Evolutionary conservation across 1,140 invertebrate species (phyloP), one percentile per base, ranked within the genome.

Genomic region (Pseudobourletiella spinata): DNA sequence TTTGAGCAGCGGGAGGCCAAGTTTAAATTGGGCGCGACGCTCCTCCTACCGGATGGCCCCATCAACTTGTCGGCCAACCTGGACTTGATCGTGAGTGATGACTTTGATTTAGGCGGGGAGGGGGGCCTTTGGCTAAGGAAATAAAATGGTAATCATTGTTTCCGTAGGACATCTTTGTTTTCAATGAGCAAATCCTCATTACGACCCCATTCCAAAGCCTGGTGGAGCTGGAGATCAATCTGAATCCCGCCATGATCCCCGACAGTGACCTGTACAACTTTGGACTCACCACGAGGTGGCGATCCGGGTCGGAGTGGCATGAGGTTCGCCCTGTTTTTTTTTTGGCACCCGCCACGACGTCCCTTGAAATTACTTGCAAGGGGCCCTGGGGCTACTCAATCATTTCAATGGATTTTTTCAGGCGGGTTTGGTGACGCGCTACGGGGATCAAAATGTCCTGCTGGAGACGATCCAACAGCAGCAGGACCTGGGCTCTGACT

Each of bases 141-240:
- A n/a, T n/a, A n/a, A n/a, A n/a, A n/a, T n/a, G n/a, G n/a, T n/a
- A n/a, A n/a, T n/a, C n/a, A n/a, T n/a, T n/a, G n/a, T n/a, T n/a
- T n/a, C n/a, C n/a, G n/a, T n/a, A n/a, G n/a, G n/a, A n/a, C n/a
- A n/a, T n/a, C n/a, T n/a, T n/a, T n/a, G n/a, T n/a, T 42, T 70
- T 70, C 61, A 67, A 70, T 50, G 68, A 70, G 61, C 63, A 65
- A 52, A 70, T 70, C 25, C 28, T 26, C 48, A 70, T 70, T 58
- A 70, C 68, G 20, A 70, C 65, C 44, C 68, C 68, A 25, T 70
- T 62, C 46, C 57, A 62, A 6, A 63, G 57, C 35, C 55, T 70
- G 52, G 59, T 65, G 35, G 61, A 70, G 35, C 58, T 70, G 43
- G 65, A 70, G 60, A 65, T 70, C 57, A 63, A 63, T 56, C 63